A percentile compares a stretch with the other conserved stretches of the same genome.
Evolutionary conservation across 2,888 invertebrate species (phyloP).

Genomic region (Pristionchus fissidentatus): DNA sequence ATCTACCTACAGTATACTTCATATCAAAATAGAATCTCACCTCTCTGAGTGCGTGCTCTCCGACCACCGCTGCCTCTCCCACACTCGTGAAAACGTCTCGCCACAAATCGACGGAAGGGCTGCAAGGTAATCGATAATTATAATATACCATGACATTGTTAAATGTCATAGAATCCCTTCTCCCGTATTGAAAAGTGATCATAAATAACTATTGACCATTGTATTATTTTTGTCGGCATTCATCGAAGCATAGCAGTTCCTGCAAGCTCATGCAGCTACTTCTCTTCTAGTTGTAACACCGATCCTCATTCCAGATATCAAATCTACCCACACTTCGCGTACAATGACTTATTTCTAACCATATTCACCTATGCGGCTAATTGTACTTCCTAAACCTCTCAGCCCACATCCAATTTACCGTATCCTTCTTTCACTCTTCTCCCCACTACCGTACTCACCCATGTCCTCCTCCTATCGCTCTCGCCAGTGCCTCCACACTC

Average conservation of each 20-base stretch:
- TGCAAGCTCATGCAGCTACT: too few species aligned
- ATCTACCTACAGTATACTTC: too few species aligned
- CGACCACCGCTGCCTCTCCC: background rate
- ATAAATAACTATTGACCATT: too few species aligned
- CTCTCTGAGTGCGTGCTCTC: constrained; percentile 26
- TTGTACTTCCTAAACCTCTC: background rate
- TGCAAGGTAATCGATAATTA: background rate
- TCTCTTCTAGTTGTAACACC: too few species aligned
- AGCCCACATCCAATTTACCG: too few species aligned
- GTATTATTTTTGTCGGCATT: too few species aligned
- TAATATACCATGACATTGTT: background rate
- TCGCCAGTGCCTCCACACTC: constrained; percentile 23
- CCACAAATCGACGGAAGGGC: constrained; percentile 42
- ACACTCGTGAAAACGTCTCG: background rate
- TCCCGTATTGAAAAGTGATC: too few species aligned
- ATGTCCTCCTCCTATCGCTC: constrained; percentile 36
- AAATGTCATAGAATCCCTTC: too few species aligned
- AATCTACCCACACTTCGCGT: background rate
- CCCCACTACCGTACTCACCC: constrained; percentile 14
- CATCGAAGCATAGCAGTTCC: too few species aligned
- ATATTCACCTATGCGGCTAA: background rate
- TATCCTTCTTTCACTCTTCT: background rate
- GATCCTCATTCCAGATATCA: constrained; percentile 44
- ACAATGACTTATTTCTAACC: background rate
- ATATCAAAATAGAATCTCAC: too few species aligned